phyloP scores from a whole-genome alignment of 1,140 invertebrate genomes.

The Harpegnathos saltator region DNA sequence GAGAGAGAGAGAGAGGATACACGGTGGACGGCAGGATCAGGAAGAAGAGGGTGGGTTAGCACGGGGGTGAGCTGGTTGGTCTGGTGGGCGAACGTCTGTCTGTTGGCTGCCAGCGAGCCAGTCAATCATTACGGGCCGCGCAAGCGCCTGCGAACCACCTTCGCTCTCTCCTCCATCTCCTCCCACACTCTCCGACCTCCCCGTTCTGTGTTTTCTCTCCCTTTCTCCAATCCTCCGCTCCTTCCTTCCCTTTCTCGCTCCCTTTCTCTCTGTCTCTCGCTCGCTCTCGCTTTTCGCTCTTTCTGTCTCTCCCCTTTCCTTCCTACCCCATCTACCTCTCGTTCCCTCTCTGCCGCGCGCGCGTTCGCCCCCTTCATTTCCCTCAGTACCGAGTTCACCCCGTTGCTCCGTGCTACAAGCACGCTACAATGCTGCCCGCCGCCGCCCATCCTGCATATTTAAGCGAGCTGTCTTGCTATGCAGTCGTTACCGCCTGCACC shows the following conservation, averaged over 20 bases:
- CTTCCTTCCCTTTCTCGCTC: conserved; percentile 51
- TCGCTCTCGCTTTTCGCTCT: not conserved
- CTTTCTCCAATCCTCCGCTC: conserved; percentile 29
- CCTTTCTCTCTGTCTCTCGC: not conserved
- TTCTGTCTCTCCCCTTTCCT: conserved; percentile 24
- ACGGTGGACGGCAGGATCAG: conserved; percentile 57
- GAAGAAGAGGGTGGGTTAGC: conserved; percentile 65
- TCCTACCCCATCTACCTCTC: conserved; percentile 59
- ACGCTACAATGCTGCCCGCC: conserved; percentile 83
- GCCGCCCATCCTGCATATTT: conserved; percentile 86
- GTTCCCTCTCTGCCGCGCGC: conserved; percentile 64
- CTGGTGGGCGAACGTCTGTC: conserved; percentile 85
- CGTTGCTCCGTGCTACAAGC: conserved; percentile 82
- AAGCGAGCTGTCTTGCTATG: conserved; percentile 84
- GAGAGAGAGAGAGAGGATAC: conserved; percentile 59
- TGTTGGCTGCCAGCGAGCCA: conserved; percentile 86
- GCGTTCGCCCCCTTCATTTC: conserved; percentile 78
- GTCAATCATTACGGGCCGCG: conserved; percentile 86
- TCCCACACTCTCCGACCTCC: conserved; percentile 64
- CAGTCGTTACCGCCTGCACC: conserved; percentile 80
- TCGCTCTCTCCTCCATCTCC: conserved; percentile 62
- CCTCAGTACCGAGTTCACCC: conserved; percentile 82
- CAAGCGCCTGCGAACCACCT: conserved; percentile 78
- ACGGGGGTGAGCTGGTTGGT: conserved; percentile 73
- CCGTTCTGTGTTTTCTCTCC: conserved; percentile 22